Conservation (phyloP, 2,113 vertebrate species). For the Cebus imitator region DNA sequence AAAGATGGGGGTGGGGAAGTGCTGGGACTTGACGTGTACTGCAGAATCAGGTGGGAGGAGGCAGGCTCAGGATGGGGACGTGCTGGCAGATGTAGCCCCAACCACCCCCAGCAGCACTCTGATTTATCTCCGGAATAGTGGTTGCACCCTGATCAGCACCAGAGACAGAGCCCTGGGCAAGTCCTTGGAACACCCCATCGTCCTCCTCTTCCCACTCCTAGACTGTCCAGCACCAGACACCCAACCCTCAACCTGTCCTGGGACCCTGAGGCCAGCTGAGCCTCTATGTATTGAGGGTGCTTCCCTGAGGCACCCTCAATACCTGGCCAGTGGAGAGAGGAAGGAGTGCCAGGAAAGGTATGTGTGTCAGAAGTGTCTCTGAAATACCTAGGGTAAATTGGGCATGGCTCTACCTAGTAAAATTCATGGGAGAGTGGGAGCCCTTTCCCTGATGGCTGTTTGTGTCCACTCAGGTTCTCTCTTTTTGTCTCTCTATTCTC, state of each 20-base stretch:
- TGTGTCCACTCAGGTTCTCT: background rate
- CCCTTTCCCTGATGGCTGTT: background rate
- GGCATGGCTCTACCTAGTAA: background rate
- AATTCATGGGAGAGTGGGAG: background rate
- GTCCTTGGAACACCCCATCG: background rate
- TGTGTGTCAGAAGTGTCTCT: background rate
- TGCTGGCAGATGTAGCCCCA: constrained; percentile 18
- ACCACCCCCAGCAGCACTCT: background rate
- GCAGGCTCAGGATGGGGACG: background rate
- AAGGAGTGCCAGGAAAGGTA: background rate
- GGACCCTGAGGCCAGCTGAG: background rate
- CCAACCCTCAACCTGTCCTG: background rate
- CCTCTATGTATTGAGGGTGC: background rate
- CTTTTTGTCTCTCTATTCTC: background rate
- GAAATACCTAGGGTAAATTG: background rate
- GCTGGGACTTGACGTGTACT: background rate
- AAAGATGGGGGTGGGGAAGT: background rate
- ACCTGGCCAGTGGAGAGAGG: background rate
- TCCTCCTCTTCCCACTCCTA: background rate
- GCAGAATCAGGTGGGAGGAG: constrained; percentile 52
- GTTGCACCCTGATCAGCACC: background rate
- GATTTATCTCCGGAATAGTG: background rate
- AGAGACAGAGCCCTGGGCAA: background rate
- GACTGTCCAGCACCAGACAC: background rate
- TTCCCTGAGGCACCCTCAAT: background rate